Conservation (phyloP, 1,140 invertebrate genomes). For the Saccostrea glomerata region DNA sequence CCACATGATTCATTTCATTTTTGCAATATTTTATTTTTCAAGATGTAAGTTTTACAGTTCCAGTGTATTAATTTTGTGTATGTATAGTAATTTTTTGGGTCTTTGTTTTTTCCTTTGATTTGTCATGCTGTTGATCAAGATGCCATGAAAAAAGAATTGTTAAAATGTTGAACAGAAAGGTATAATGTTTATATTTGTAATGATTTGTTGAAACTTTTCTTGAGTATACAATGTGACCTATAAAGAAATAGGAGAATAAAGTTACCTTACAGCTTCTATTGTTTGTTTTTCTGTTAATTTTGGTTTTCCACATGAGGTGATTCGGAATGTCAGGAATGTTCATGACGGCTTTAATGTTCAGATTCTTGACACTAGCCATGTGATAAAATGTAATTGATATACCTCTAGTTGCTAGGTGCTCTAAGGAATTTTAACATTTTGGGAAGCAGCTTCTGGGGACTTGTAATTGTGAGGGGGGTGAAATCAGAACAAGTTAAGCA, state of each 20-base stretch:
- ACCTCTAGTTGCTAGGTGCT: background rate
- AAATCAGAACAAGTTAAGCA: too few relatives aligned
- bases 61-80: background rate
- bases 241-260: conserved; percentile 14
- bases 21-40: background rate
- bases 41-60: background rate
- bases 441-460: too few relatives aligned
- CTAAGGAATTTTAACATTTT: background rate
- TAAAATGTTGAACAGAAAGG: conserved; percentile 13
- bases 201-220: conserved; percentile 36
- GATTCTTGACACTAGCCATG: background rate
- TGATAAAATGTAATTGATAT: background rate
- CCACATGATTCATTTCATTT: background rate
- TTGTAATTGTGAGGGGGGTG: too few relatives aligned
- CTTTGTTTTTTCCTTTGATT: background rate
- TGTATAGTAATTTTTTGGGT: background rate
- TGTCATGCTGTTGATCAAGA: conserved; percentile 37
- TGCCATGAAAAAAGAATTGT: conserved; percentile 22
- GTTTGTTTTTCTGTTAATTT: conserved; percentile 8
- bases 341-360: background rate
- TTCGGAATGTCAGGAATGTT: background rate
- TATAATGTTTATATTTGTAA: conserved; percentile 31
- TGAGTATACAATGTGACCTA: conserved; percentile 33
- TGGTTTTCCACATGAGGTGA: background rate
- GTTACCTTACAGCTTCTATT: conserved; percentile 7